Percentiles rank a stretch among this genome's conserved stretches.
These are phyloP conservation scores for Verasper variegatus DNA, from an alignment of 2,113 vertebrate species.

Conservation along the genomic window DNA sequence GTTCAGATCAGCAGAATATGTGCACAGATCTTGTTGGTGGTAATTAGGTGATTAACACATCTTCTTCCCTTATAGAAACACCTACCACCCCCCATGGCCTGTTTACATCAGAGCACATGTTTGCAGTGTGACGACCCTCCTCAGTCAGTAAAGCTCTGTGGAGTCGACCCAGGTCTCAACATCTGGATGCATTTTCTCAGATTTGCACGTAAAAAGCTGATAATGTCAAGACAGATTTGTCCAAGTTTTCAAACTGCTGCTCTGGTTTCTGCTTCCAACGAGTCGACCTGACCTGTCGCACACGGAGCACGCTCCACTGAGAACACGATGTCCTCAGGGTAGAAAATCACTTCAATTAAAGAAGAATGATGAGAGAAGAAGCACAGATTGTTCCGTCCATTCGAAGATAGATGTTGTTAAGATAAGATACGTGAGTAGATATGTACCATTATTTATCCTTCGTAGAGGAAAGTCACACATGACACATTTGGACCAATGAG, in stretches of 20 bases:
- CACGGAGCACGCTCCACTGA: too few relatives aligned
- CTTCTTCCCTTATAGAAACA: too few relatives aligned
- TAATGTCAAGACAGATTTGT: slow-evolving; percentile 12
- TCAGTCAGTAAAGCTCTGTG: not conserved
- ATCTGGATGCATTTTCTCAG: slow-evolving; percentile 53
- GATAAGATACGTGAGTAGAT: not conserved
- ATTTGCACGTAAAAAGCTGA: slow-evolving; percentile 15
- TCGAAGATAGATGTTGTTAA: not conserved
- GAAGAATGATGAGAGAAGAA: too few relatives aligned
- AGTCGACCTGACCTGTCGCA: too few relatives aligned
- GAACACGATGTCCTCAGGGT: not conserved
- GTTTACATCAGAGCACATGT: not conserved
- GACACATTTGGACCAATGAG: not conserved
- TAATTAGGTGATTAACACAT: too few relatives aligned
- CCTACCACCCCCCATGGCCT: too few relatives aligned
- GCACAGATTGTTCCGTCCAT: too few relatives aligned
- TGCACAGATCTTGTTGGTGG: too few relatives aligned
- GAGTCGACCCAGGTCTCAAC: slow-evolving; percentile 17
- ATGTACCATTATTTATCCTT: too few relatives aligned
- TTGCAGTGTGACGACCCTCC: not conserved
- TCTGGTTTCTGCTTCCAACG: not conserved
- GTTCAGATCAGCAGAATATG: not conserved
- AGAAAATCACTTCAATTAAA: too few relatives aligned
- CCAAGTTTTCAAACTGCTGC: slow-evolving; percentile 25
- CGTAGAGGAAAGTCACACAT: too few relatives aligned